phyloP scores from a whole-genome alignment of 2,888 invertebrate genomes.

The Tipula helvola region DNA sequence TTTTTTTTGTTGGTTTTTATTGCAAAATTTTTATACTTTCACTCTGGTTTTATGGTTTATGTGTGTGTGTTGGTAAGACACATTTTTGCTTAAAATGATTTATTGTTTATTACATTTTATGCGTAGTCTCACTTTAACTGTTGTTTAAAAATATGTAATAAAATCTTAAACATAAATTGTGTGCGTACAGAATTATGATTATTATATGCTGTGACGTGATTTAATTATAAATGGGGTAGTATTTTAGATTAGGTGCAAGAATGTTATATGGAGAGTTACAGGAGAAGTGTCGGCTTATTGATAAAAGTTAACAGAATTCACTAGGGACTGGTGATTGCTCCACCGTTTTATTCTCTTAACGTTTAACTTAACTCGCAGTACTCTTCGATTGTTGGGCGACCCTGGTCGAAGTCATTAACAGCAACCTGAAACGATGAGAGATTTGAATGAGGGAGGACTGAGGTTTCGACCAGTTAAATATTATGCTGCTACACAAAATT shows the following conservation, averaged over 20 bases:
- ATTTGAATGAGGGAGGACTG: too few relatives aligned
- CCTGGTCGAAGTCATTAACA: too few relatives aligned
- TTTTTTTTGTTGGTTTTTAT: neutral
- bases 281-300: too few relatives aligned
- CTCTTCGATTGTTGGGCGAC: too few relatives aligned
- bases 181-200: neutral
- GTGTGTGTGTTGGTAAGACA: neutral
- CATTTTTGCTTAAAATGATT: neutral
- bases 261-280: neutral
- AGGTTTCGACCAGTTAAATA: too few relatives aligned
- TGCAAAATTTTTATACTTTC: neutral
- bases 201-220: neutral
- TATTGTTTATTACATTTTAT: neutral
- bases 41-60: neutral
- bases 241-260: neutral
- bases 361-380: too few relatives aligned
- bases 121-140: neutral
- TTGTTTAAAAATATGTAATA: neutral
- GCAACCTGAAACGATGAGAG: too few relatives aligned
- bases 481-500: too few relatives aligned
- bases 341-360: too few relatives aligned
- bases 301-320: too few relatives aligned
- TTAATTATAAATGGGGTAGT: neutral
- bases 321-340: too few relatives aligned
- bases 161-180: neutral